Base-by-base conservation (phyloP, 2,113 vertebrate species). In the Bucco capensis region DNA sequence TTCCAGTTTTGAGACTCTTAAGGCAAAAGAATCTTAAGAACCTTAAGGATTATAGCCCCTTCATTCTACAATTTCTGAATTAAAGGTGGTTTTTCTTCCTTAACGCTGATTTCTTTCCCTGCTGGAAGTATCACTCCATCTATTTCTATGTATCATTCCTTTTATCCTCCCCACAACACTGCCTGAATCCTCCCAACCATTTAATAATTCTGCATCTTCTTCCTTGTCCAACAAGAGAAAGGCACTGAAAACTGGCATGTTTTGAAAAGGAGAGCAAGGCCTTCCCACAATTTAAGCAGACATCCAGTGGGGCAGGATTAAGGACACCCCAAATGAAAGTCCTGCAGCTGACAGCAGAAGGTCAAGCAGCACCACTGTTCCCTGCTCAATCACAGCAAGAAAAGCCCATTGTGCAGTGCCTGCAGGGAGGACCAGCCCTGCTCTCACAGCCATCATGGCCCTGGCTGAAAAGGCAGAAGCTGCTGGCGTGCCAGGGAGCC, bases 11-110 rank as follows among this genome's bases (percentile, higher is more conserved):
- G 38, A 37, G 57, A n/a, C n/a, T n/a, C n/a, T n/a, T n/a, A n/a
- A n/a, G n/a, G n/a, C n/a, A n/a, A n/a, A n/a, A 42, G 40, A 42
- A 15, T 15, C 40, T 42, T 42, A 42, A 53, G 35, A 30, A 90
- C 44, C 31, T 82, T 49, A 65, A 61, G 25, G 44, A 14, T 74
- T 78, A 47, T 54, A 35, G 11, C 5, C 5, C 22, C 42, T 54
- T 19, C 3, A 2, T 12, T 58, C 65, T 30, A 17, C 50, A 42
- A 5, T 23, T 62, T 76, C 42, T 10, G 46, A 69, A 62, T 72
- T 70, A 79, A 91, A 85, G 57, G 76, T 44, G 51, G 19, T 54
- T 88, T 83, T 93, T 94, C 81, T 89, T 86, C 54, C n/a, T 79
- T 38, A 61, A 70, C 22, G 4, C 19, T 12, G 10, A 69, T 74